Evolutionary conservation across 64 coral and sea anemone species (phyloP), one percentile per base, ranked within the genome.

Genomic region (Stylophora pistillata): DNA sequence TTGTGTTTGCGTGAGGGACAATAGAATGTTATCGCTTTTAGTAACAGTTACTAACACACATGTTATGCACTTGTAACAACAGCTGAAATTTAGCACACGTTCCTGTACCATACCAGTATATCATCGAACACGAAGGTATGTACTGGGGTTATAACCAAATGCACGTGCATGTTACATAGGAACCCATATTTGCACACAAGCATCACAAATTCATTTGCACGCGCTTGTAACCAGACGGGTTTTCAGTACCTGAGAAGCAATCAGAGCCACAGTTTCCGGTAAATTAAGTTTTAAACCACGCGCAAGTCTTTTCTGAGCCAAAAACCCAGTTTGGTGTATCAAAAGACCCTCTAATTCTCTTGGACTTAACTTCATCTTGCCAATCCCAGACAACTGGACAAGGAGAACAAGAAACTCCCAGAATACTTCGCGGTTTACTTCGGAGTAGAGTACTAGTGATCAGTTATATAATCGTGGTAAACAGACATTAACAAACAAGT

Each of bases 271-370:
- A 21, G 87, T 72, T 28, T 94, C 92, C 7, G 92, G 92, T 16
- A 90, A 74, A 26, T 94, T 94, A 0, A 94, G 80, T 79, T 90
- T 94, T 10, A 94, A 47, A 58, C 87, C 92, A 25, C 92, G 53
- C 30, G 92, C 88, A 47, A 94, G 92, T 9, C 92, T 80, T 47
- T 90, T 94, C 56, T 94, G 92, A 14, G 92, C 88, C 64, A 94
- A 75, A 80, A 62, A 90, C 5, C 92, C 92, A 52, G 88, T 90
- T 58, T 94, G 92, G 20, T 94, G 92, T 71, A 94, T 77, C 10
- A 94, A 73, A 56, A 94, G 74, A 15, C 92, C 92, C 83, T 94
- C 92, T 23, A 94, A 61, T 65, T 94, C 92, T 70, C 74, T 73
- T 20, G 92, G 92, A 74, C 88, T 90, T 0, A 94, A 81, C 76